phyloP scores from a whole-genome alignment of 1,140 invertebrate species.

The Diploscapter pachys region DNA sequence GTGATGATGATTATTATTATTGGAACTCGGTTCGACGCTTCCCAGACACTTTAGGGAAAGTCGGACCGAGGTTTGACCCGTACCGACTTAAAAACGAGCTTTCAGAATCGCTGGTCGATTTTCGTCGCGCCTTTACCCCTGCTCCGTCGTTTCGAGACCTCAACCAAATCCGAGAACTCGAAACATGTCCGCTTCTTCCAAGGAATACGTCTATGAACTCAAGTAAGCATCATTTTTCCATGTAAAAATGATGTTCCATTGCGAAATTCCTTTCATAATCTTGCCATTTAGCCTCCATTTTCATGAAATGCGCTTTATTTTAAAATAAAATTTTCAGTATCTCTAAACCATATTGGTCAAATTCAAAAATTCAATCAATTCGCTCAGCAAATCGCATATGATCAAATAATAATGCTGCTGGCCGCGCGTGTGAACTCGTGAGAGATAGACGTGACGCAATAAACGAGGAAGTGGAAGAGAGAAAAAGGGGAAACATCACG shows the following conservation, averaged over 20 bases:
- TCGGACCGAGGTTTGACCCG: no score
- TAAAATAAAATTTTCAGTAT: neutral
- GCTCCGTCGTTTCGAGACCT: no score
- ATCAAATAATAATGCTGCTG: no score
- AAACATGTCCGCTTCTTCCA: conserved; percentile 16
- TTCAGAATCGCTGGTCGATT: conserved; percentile 25
- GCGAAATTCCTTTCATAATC: no score
- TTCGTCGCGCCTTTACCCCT: neutral
- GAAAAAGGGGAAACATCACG: no score
- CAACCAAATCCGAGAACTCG: neutral
- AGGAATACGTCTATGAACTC: conserved; percentile 13
- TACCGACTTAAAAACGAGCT: neutral
- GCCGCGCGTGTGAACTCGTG: no score
- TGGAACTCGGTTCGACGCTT: no score
- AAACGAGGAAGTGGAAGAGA: no score
- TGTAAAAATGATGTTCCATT: neutral
- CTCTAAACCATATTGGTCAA: neutral
- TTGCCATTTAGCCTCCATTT: neutral
- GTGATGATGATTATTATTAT: no score
- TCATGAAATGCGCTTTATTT: neutral
- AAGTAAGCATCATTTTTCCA: conserved; percentile 5
- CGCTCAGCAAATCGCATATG: no score
- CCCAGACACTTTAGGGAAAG: no score
- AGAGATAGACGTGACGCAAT: no score
- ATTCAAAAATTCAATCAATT: neutral